Base-by-base conservation (phyloP, 2,113 vertebrate species). In the Dipodomys spectabilis region DNA sequence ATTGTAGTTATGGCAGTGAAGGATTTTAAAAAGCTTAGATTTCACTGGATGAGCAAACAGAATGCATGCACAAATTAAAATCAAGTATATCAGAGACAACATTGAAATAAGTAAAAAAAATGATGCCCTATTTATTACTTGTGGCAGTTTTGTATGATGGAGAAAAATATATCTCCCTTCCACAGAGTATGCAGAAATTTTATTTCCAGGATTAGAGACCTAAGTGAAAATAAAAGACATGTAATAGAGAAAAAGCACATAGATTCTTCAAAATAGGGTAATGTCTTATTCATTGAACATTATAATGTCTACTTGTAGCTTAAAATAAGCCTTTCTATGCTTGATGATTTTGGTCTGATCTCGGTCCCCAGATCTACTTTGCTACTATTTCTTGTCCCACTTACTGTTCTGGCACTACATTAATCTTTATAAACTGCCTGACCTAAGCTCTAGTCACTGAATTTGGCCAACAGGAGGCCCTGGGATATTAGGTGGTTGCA, bases 1-100 rank as follows among this genome's bases (percentile, higher is more conserved):
- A 82, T 35, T 94, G 18, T 75, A 94, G 75, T 68, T 77, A 91
- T 73, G 39, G 73, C 27, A 80, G 71, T 8, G 1, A 67, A 82
- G 25, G n/a, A 44, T 80, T 82, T 57, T 57, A 49, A 68, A 44
- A 79, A 62, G 9, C 18, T 84, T 77, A 87, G 83, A 82, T 7
- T 39, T 73, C 49, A 65, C 19, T 68, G 15, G 35, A 23, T 27
- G 81, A 8, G 13, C 45, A 69, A 77, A 88, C 32, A 79, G 7
- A 90, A 68, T 28, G 5, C 19, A 73, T 19, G 4, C 11, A 22
- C 6, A 62, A 81, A 65, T 60, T 12, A 23, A 94, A 88, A n/a
- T 74, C 23, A n/a, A 44, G 49, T 60, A 30, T 13, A 6, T 71
- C 6, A 91, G 4, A 81, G 8, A 3, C 20, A 7, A 7, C 68